Evolutionary conservation across 2,113 vertebrate species (phyloP).

Genomic region (Cyanocitta stelleri): DNA sequence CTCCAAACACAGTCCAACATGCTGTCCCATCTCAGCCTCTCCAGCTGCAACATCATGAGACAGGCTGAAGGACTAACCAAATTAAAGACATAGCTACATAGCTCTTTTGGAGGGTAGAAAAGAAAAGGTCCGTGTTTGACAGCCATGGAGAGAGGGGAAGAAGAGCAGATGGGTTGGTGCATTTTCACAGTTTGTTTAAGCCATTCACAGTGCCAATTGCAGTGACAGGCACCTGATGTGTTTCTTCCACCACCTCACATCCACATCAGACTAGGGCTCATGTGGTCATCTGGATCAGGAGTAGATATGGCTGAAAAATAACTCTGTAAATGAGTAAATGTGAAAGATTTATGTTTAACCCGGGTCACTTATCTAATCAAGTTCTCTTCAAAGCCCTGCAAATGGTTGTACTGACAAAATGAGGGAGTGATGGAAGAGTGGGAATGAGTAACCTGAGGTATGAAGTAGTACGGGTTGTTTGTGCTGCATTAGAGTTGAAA

Average conservation of each 20-base stretch:
- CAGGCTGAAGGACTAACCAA: neutral
- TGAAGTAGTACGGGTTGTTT: neutral
- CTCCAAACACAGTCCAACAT: neutral
- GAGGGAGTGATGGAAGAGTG: neutral
- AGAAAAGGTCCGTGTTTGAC: neutral
- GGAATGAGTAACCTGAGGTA: neutral
- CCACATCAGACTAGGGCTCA: neutral
- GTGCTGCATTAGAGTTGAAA: neutral
- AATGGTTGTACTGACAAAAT: neutral
- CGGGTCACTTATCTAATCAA: neutral
- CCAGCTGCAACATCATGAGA: neutral
- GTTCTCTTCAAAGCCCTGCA: neutral
- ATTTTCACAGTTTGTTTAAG: neutral
- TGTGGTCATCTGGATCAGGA: neutral
- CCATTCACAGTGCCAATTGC: neutral
- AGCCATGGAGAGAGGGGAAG: neutral
- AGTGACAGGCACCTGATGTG: neutral
- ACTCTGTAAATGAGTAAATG: neutral
- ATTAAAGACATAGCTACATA: neutral
- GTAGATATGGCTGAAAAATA: neutral
- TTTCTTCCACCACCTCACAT: neutral
- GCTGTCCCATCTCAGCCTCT: neutral
- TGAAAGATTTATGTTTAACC: conserved; percentile 28
- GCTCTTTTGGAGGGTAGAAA: neutral
- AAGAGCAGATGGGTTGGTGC: neutral